phyloP scores from a whole-genome alignment of 2,797 vertebrate species.

The Microcaecilia unicolor region DNA sequence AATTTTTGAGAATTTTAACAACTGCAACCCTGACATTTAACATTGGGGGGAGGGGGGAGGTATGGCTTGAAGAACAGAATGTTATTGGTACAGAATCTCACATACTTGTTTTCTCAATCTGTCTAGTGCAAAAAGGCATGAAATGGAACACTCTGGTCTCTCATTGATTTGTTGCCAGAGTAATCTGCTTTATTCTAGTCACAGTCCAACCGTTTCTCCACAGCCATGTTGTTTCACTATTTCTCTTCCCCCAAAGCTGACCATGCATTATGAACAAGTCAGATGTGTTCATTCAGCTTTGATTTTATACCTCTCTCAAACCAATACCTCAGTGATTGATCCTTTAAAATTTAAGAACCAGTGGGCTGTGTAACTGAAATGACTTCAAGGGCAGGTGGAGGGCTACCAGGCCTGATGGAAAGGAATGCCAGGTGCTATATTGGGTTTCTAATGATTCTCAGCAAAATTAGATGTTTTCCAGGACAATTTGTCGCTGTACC shows the following conservation, averaged over 20 bases:
- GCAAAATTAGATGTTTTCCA: slow-evolving; percentile 11
- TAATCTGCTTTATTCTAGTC: slow-evolving; percentile 49
- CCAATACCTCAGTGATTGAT: slow-evolving; percentile 41
- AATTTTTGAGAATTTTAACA: slow-evolving; percentile 8
- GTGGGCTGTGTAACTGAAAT: slow-evolving; percentile 22
- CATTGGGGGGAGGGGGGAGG: slow-evolving; percentile 1
- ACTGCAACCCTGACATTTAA: slow-evolving; percentile 2
- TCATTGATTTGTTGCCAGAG: slow-evolving; percentile 43
- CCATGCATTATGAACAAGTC: slow-evolving; percentile 42
- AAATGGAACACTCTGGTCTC: slow-evolving; percentile 24
- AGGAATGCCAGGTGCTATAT: slow-evolving; percentile 16
- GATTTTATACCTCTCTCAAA: slow-evolving; percentile 41
- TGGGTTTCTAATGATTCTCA: slow-evolving; percentile 16
- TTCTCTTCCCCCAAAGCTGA: slow-evolving; percentile 41
- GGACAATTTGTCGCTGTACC: neutral
- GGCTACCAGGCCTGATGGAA: slow-evolving; percentile 23
- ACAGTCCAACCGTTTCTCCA: slow-evolving; percentile 40
- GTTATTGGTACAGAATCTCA: slow-evolving; percentile 30
- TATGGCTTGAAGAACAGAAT: slow-evolving; percentile 30
- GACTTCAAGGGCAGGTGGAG: slow-evolving; percentile 13
- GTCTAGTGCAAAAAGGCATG: slow-evolving; percentile 35
- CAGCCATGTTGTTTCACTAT: slow-evolving; percentile 35
- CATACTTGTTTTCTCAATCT: slow-evolving; percentile 30
- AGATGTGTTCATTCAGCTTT: slow-evolving; percentile 40
- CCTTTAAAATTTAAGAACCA: slow-evolving; percentile 31